phyloP scores from a whole-genome alignment of 2,797 vertebrate genomes.

The Arremon aurantiirostris region DNA sequence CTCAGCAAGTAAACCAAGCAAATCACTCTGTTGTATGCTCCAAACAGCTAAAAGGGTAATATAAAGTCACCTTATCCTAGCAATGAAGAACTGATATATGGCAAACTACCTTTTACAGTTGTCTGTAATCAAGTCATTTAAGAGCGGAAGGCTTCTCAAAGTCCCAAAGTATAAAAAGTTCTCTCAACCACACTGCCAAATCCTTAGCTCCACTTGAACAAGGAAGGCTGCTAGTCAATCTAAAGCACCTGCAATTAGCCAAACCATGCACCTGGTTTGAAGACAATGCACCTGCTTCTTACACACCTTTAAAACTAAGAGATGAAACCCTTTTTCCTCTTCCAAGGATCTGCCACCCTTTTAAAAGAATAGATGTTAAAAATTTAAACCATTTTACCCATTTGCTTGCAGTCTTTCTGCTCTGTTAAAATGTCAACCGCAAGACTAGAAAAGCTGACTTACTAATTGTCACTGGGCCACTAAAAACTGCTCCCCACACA shows the following conservation, averaged over 20 bases:
- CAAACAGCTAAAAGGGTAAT: neutral
- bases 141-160: neutral
- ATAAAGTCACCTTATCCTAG: neutral
- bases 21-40: neutral
- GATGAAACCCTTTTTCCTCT: neutral
- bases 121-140: neutral
- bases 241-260: neutral
- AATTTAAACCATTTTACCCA: neutral
- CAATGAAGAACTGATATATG: neutral
- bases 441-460: too few species aligned
- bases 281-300: neutral
- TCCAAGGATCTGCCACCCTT: neutral
- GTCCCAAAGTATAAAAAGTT: neutral
- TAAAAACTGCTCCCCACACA: neutral
- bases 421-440: too few species aligned
- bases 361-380: neutral
- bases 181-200: neutral
- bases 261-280: too few species aligned
- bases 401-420: neutral
- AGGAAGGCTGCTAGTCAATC: neutral
- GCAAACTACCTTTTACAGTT: neutral
- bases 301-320: neutral
- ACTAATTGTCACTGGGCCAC: neutral
- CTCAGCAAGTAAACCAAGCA: neutral
- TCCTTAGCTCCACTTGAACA: neutral